Evolutionary conservation across 2,797 vertebrate species (phyloP).

Genomic region (Bryconaethiops microstoma): DNA sequence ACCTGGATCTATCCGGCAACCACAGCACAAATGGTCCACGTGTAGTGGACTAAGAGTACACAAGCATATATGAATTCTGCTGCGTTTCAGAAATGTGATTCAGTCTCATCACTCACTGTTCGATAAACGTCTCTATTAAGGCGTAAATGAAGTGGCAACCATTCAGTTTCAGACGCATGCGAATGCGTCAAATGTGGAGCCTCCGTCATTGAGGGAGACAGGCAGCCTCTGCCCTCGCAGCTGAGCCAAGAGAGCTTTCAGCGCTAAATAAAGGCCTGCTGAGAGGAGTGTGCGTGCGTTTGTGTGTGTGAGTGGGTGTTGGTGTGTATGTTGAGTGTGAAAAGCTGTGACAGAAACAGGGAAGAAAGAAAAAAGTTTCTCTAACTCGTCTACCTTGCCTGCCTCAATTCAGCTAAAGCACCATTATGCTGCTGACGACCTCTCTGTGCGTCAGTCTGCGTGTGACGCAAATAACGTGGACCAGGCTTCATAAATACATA

Average conservation of each 20-base stretch:
- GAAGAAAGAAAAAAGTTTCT: constrained; percentile 8
- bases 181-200: constrained; percentile 36
- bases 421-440: neutral
- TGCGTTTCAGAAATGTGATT: neutral
- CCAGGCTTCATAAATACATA: constrained; percentile 49
- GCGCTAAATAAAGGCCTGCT: constrained; percentile 38
- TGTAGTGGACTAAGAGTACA: too few relatives aligned
- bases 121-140: constrained; percentile 42
- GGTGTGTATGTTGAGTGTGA: neutral
- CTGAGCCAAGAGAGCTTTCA: constrained; percentile 22
- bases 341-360: constrained; percentile 3
- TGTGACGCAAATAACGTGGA: neutral
- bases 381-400: neutral
- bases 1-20: neutral
- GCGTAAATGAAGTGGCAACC: constrained; percentile 32
- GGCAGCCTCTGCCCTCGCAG: constrained; percentile 24
- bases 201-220: constrained; percentile 20
- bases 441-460: neutral
- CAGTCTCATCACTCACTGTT: constrained; percentile 3
- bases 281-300: constrained; percentile 22
- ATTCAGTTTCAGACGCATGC: constrained; percentile 20
- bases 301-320: constrained; percentile 6
- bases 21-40: neutral
- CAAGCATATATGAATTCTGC: neutral
- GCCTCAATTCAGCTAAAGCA: neutral